A percentile compares a stretch with the other conserved stretches of the same genome.
Evolutionary conservation across 2,888 invertebrate species (phyloP).

Genomic region (Standfussiana lucernea): DNA sequence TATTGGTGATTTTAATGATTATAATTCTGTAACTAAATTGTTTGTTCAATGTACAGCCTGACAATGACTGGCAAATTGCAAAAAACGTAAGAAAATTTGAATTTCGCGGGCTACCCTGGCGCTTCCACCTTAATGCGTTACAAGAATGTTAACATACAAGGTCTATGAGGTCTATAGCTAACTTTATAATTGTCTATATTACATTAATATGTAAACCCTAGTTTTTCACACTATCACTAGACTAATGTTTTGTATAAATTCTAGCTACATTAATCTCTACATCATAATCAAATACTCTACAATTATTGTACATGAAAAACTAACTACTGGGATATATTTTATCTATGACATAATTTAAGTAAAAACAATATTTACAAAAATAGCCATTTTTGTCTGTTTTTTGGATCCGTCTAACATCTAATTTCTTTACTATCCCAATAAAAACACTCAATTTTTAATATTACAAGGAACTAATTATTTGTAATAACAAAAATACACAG

Average conservation of each 20-base stretch:
- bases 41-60: too few relatives aligned
- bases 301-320: constrained; percentile 90
- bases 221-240: constrained; percentile 84
- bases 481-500: constrained; percentile 74
- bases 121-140: constrained; percentile 72
- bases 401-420: constrained; percentile 82
- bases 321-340: constrained; percentile 88
- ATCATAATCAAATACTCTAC: constrained; percentile 86
- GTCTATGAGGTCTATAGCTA: constrained; percentile 81
- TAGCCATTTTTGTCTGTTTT: constrained; percentile 86
- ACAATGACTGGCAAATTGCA: too few relatives aligned
- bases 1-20: too few relatives aligned
- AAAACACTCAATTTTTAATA: constrained; percentile 70
- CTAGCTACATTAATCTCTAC: constrained; percentile 86
- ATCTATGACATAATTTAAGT: constrained; percentile 89
- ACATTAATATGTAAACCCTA: constrained; percentile 84
- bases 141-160: constrained; percentile 79
- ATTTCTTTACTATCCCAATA: constrained; percentile 75
- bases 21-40: too few relatives aligned
- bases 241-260: constrained; percentile 89
- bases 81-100: too few relatives aligned
- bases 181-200: constrained; percentile 83
- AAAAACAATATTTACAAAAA: constrained; percentile 90
- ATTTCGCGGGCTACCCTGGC: too few relatives aligned
- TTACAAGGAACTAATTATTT: constrained; percentile 78